phyloP scores from a whole-genome alignment of 2,797 vertebrate species.

The Lindbergichthys nudifrons region DNA sequence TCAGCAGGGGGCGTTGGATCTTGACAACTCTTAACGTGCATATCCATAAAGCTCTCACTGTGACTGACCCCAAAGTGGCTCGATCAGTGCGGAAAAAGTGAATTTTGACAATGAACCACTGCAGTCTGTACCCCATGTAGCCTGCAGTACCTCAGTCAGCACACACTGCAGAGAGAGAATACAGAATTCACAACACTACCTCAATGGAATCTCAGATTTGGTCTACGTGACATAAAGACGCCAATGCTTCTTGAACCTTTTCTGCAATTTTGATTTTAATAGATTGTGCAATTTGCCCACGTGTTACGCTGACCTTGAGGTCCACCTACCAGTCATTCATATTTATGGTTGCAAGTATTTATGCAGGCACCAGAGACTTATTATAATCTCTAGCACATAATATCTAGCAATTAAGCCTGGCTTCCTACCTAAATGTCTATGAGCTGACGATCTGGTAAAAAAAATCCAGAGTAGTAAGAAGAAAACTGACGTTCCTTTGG shows the following conservation, averaged over 20 bases:
- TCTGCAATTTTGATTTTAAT: slow-evolving; percentile 38
- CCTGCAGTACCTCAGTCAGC: neutral
- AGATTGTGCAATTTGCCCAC: slow-evolving; percentile 29
- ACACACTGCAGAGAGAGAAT: neutral
- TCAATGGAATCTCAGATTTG: neutral
- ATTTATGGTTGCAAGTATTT: slow-evolving; percentile 44
- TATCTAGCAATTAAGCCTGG: neutral
- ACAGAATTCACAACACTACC: slow-evolving; percentile 10
- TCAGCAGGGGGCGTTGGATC: neutral
- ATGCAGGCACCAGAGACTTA: slow-evolving; percentile 33
- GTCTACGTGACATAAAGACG: slow-evolving; percentile 3
- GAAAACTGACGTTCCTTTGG: neutral
- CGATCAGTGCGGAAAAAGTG: neutral
- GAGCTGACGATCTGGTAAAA: slow-evolving; percentile 8
- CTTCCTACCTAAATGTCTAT: slow-evolving; percentile 16
- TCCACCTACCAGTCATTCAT: slow-evolving; percentile 48
- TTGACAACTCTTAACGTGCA: neutral
- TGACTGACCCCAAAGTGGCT: neutral
- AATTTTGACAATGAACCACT: neutral
- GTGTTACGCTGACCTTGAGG: slow-evolving; percentile 49
- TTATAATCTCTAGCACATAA: slow-evolving; percentile 15
- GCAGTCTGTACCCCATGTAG: neutral
- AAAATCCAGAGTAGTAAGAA: slow-evolving; percentile 1
- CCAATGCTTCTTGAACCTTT: slow-evolving; percentile 4
- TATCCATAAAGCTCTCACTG: neutral